Conservation (phyloP, 2,888 invertebrate species). For the Scaptodrosophila latifasciaeformis region DNA sequence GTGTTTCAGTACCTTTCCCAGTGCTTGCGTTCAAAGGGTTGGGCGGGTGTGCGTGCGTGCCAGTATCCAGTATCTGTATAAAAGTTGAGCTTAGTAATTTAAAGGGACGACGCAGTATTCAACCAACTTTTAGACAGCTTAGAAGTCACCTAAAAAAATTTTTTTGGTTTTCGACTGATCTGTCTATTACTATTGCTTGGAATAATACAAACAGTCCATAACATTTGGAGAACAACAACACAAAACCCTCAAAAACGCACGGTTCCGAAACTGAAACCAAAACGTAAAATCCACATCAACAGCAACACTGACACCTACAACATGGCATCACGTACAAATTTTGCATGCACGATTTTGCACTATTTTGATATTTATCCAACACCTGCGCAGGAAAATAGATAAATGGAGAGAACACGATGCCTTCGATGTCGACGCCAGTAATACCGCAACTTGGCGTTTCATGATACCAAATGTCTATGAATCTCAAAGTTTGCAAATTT, state of each 20-base stretch:
- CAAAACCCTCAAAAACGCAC: conserved; percentile 11
- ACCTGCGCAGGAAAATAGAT: conserved; percentile 60
- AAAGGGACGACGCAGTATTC: conserved; percentile 59
- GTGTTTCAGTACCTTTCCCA: conserved; percentile 31
- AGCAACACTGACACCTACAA: conserved; percentile 69
- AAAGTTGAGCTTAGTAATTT: conserved; percentile 57
- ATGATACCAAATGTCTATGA: too few relatives aligned
- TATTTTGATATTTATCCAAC: conserved; percentile 73
- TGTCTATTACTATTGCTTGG: conserved; percentile 32
- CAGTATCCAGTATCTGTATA: conserved; percentile 4
- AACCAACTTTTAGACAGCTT: conserved; percentile 22
- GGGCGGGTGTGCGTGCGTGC: conserved; percentile 14
- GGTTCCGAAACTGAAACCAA: conserved; percentile 4
- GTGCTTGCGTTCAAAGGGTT: conserved; percentile 4
- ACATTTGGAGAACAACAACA: conserved; percentile 28
- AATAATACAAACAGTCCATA: conserved; percentile 39
- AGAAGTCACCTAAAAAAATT: conserved; percentile 18
- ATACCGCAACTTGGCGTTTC: too few relatives aligned
- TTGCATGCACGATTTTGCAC: conserved; percentile 73
- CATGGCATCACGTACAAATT: conserved; percentile 74
- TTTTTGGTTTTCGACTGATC: conserved; percentile 53
- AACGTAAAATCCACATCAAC: conserved; percentile 16
- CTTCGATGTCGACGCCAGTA: too few relatives aligned
- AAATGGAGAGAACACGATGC: conserved; percentile 14
- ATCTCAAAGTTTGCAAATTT: too few relatives aligned